A percentile compares a stretch with the other conserved stretches of the same genome.
phyloP scores from a whole-genome alignment of 2,797 vertebrate genomes.

The Carduelis carduelis region DNA sequence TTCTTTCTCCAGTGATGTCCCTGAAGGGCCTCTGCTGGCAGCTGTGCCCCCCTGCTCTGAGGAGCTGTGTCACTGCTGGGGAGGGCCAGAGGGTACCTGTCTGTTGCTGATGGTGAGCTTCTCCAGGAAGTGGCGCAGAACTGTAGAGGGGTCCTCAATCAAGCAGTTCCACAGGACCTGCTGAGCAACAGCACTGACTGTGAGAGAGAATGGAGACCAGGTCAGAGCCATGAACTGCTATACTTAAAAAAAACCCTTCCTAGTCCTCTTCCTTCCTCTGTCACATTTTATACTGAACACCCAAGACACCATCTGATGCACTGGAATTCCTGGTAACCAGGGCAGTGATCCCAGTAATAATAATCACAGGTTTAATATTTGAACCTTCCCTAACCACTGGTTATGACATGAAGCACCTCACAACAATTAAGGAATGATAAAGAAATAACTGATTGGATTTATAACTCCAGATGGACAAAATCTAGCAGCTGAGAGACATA shows the following conservation, averaged over 20 bases:
- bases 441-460: not conserved
- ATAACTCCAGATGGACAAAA: not conserved
- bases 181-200: constrained; percentile 96
- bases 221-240: not conserved
- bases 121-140: constrained; percentile 96
- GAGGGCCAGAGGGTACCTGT: constrained; percentile 79
- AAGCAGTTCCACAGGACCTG: constrained; percentile 99
- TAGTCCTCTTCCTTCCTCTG: not conserved
- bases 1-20: not conserved
- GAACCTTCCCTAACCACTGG: not conserved
- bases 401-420: not conserved
- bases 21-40: not conserved
- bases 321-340: not conserved
- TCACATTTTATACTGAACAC: not conserved
- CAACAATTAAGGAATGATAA: not conserved
- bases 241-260: not conserved
- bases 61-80: no score
- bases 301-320: not conserved
- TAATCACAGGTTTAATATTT: not conserved
- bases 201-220: constrained; percentile 1
- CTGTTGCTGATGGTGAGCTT: constrained; percentile 97
- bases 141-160: constrained; percentile 96
- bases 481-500: not conserved
- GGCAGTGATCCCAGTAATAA: not conserved
- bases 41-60: not conserved